These are phyloP conservation scores for Tragelaphus strepsiceros DNA, from an alignment of 2,113 vertebrate genomes.

Conservation along the genomic window DNA sequence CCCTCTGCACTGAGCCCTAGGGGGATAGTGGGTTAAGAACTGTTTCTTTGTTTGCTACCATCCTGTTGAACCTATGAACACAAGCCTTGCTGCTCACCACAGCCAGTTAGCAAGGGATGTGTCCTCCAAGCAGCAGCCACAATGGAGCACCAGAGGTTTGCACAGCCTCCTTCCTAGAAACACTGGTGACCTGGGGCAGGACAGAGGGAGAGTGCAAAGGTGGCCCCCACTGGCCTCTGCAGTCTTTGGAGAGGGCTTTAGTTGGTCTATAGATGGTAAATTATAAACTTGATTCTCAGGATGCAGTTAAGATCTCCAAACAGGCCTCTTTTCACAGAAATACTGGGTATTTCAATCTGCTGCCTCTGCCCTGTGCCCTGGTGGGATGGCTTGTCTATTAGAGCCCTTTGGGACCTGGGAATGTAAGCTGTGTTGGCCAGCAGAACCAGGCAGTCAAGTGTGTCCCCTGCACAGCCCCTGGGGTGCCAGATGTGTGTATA, in stretches of 20 bases:
- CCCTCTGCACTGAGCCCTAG: neutral
- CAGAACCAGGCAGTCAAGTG: neutral
- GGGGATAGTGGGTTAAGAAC: neutral
- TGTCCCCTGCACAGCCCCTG: neutral
- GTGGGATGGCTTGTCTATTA: neutral
- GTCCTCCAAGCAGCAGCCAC: neutral
- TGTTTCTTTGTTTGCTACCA: neutral
- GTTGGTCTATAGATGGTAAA: neutral
- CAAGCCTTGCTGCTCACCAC: neutral
- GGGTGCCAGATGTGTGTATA: neutral
- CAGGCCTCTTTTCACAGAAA: neutral
- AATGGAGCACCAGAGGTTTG: neutral
- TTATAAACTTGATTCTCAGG: neutral
- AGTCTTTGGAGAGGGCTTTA: neutral
- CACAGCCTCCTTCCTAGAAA: neutral
- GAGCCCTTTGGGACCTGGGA: neutral
- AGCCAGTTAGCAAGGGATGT: neutral
- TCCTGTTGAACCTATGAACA: neutral
- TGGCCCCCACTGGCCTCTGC: neutral
- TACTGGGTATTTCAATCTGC: neutral
- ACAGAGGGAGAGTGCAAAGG: neutral
- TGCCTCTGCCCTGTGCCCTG: neutral
- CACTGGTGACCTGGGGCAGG: too few species aligned
- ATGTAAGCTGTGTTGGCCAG: neutral
- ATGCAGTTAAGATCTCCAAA: neutral